Evolutionary conservation across 2,797 vertebrate genomes (phyloP).

Genomic region (Alectoris magna): DNA sequence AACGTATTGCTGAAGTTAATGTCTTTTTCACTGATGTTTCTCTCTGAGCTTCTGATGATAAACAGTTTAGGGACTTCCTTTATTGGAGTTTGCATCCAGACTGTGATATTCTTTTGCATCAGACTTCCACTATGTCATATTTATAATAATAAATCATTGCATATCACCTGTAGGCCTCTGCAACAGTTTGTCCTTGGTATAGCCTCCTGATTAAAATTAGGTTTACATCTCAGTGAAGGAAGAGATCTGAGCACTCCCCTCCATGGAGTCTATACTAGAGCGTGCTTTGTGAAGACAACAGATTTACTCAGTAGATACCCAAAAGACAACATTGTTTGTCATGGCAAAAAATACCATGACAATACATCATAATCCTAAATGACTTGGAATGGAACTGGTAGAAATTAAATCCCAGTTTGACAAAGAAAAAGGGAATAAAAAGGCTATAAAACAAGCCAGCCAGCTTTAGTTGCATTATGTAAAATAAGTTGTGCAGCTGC

Average conservation of each 20-base stretch:
- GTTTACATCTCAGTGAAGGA: background rate
- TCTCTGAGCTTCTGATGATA: background rate
- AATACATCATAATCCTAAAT: background rate
- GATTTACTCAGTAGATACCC: background rate
- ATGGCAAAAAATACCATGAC: background rate
- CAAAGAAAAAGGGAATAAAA: background rate
- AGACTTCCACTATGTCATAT: background rate
- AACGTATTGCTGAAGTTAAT: background rate
- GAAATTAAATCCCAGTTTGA: background rate
- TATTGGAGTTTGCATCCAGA: background rate
- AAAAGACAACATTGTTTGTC: background rate
- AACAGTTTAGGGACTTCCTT: background rate
- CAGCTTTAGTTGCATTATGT: background rate
- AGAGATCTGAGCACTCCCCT: background rate
- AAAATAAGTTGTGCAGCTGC: background rate
- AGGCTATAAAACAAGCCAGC: background rate
- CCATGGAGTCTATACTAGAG: background rate
- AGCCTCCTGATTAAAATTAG: background rate
- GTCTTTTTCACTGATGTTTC: background rate
- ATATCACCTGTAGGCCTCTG: background rate
- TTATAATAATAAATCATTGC: background rate
- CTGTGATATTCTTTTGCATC: background rate
- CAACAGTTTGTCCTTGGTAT: background rate
- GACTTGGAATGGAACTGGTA: background rate
- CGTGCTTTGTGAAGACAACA: background rate